These are phyloP conservation scores for Drosophila pseudotakahashii DNA, from an alignment of 2,888 invertebrate genomes.

Conservation along the genomic window DNA sequence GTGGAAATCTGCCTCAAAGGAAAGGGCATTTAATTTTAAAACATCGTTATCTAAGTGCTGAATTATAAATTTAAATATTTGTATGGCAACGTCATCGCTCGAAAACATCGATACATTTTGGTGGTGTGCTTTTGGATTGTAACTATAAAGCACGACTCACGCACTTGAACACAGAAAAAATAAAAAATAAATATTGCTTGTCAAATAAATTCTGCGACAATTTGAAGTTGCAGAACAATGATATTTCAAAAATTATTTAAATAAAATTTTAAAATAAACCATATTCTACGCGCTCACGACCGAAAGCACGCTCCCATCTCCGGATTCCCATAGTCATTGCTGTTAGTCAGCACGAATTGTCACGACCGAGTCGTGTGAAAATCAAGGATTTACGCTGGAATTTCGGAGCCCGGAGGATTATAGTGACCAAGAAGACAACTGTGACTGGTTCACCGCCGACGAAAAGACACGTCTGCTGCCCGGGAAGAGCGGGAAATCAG, in stretches of 20 bases:
- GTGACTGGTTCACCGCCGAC: slow-evolving; percentile 47
- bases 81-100: background rate
- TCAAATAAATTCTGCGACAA: too few relatives aligned
- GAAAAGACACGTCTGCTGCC: slow-evolving; percentile 56
- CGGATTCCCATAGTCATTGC: slow-evolving; percentile 6
- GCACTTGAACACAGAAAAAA: background rate
- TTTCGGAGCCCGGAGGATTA: slow-evolving; percentile 5
- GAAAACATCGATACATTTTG: background rate
- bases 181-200: background rate
- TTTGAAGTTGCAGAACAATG: background rate
- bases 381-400: slow-evolving; percentile 54
- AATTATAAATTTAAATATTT: background rate
- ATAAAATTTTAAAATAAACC: background rate
- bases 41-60: background rate
- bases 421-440: slow-evolving; percentile 57
- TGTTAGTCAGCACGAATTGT: slow-evolving; percentile 27
- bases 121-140: background rate
- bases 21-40: background rate
- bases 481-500: slow-evolving; percentile 29
- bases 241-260: too few relatives aligned
- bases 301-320: slow-evolving; percentile 4
- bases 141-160: background rate
- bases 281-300: background rate
- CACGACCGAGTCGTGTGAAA: slow-evolving; percentile 11
- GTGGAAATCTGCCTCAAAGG: too few relatives aligned